Percentiles rank a stretch among this genome's conserved stretches.
Evolutionary conservation across 1,140 invertebrate species (phyloP).

Genomic region (Macrocentrus cingulum): DNA sequence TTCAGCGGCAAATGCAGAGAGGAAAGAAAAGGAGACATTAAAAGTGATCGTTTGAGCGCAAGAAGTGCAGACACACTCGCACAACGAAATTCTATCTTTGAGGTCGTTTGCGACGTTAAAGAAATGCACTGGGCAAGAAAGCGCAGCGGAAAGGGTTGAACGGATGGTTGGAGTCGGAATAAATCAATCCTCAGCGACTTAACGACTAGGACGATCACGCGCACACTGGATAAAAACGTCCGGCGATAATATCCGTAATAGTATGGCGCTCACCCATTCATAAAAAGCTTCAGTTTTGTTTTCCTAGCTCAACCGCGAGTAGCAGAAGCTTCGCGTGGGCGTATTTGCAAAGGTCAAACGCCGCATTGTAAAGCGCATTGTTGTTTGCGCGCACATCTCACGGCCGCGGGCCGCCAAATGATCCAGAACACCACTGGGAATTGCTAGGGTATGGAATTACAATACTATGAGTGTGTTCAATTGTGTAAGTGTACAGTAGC

Average conservation of each 20-base stretch:
- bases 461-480: conserved; percentile 9
- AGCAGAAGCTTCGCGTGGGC: neutral
- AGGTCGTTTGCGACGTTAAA: conserved; percentile 22
- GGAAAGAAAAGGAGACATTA: conserved; percentile 11
- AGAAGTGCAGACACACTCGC: conserved; percentile 25
- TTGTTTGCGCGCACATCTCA: conserved; percentile 45
- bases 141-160: conserved; percentile 20
- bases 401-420: conserved; percentile 57
- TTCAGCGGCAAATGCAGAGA: conserved; percentile 19
- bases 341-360: conserved; percentile 15
- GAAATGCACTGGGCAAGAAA: conserved; percentile 15
- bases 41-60: conserved; percentile 18
- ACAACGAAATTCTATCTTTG: conserved; percentile 10
- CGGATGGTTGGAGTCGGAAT: conserved; percentile 25
- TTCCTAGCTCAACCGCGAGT: conserved; percentile 16
- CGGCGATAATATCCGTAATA: conserved; percentile 24
- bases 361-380: conserved; percentile 24
- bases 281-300: conserved; percentile 2
- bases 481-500: neutral
- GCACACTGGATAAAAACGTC: conserved; percentile 13
- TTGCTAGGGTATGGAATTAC: conserved; percentile 38
- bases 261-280: neutral
- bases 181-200: conserved; percentile 26
- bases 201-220: conserved; percentile 22
- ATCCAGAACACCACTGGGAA: conserved; percentile 59